Evolutionary conservation across 2,888 invertebrate genomes (phyloP), one percentile per base, ranked within the genome.

Genomic region (Caenorhabditis panamensis): DNA sequence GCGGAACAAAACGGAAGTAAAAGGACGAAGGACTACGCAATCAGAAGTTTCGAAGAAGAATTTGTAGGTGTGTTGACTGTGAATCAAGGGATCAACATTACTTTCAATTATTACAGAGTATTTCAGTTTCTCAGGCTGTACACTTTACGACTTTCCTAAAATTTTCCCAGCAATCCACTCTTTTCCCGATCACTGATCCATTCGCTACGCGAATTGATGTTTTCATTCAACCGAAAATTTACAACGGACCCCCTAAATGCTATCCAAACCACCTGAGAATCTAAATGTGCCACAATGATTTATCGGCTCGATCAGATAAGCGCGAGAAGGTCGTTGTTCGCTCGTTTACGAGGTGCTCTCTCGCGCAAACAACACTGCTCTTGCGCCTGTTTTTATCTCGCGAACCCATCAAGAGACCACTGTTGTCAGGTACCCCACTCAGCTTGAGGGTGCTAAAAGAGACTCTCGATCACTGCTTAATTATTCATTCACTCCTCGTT

Each of bases 201-300:
- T 11, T 36, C 36, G 6, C 36, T 5, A 16, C 41, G 13, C 41
- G 2, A 41, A 41, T 41, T 13, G 44, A 36, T 59, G 59, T 59
- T 61, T 61, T 61, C 61, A 9, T 61, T 47, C n/a, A 24, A 6
- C 41, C 24, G 20, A 24, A 6, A 1, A 44, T 66, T 75, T 72
- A 72, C 72, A 63, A 63, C 56, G 18, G 28, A 18, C 16, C 28
- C 44, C 26, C 37, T 66, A 56, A 53, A 68, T 67, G 41, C 54
- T 41, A 67, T 53, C 59, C 41, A 11, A 61, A 68, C 76, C 62
- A 68, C 67, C 62, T 68, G 67, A 76, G 76, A 76, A 68, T 18
- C 68, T 63, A 69, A 69, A 77, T 26, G 68, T 77, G 77, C 63
- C 69, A 68, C 63, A 62, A 62, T 69, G 77, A 77, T 77, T 77